Base-by-base conservation (phyloP, 2,113 vertebrate genomes). In the Cyanoramphus novaezelandiae region DNA sequence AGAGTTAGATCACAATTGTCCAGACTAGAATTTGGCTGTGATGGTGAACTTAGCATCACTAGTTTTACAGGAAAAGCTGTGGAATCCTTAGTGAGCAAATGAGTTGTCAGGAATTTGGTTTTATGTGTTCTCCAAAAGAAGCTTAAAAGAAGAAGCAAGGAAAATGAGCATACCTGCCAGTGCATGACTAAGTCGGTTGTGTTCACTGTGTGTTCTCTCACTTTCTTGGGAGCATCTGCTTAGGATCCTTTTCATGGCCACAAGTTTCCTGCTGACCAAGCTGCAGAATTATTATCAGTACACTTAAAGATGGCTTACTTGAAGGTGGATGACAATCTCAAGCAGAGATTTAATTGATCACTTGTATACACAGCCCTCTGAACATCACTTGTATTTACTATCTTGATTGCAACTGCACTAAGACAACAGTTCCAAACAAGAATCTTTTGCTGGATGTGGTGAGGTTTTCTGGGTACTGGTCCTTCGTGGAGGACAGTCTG, bases 401-500 rank as follows among this genome's bases (percentile, higher is more conserved):
- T 9, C 53, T 47, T 7, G 18, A 19, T 53, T 35, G 4, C 11
- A 50, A 31, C 37, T 53, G 20, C 13, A 9, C 2, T 35, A 43
- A 55, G 41, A 24, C 5, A 20, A 8, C 31, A 3, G 14, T 49
- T 83, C n/a, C 59, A 17, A 57, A 47, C 5, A 33, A 12, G 37
- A 35, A 6, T 5, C 3, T 33, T 33, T 16, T 47, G 8, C 41
- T 39, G 74, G 29, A 10, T 1, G 1, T 15, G 2, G 8, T 71
- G 28, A 37, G n/a, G 7, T 6, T 62, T 81, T 86, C 52, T 60
- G 46, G 16, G 17, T 35, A 68, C 41, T 70, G 31, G 4, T 44
- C n/a, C 43, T 46, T 37, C 21, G 29, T 7, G 31, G n/a, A 74
- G 27, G n/a, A 68, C 5, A 10, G 8, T 78, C 53, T 41, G 52